These are phyloP conservation scores for Origma solitaria DNA, from an alignment of 2,113 vertebrate species.

Conservation along the genomic window DNA sequence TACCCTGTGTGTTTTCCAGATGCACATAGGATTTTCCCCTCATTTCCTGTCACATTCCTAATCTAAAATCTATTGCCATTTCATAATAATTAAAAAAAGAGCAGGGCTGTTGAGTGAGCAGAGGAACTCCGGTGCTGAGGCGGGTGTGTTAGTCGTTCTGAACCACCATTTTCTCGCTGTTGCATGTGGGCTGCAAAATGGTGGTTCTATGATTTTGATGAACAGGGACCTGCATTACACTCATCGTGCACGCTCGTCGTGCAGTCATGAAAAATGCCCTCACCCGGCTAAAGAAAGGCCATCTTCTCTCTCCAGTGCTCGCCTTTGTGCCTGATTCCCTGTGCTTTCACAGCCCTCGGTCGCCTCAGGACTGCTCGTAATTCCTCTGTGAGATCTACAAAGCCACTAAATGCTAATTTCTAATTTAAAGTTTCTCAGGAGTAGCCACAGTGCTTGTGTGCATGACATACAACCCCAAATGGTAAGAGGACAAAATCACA, in stretches of 20 bases:
- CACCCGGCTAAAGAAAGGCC: not conserved
- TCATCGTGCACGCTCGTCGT: not conserved
- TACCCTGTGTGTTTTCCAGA: slow-evolving; percentile 51
- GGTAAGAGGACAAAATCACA: slow-evolving; percentile 10
- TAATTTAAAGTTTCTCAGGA: slow-evolving; percentile 17
- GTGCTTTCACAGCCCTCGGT: not conserved
- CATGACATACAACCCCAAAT: not conserved
- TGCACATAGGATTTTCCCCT: slow-evolving; percentile 13
- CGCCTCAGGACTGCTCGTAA: not conserved
- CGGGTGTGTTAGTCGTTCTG: not conserved
- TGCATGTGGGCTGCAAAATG: slow-evolving; percentile 63
- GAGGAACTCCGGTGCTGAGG: not conserved
- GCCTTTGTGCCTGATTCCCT: not conserved
- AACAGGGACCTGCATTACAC: not conserved
- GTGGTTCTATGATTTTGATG: slow-evolving; percentile 55
- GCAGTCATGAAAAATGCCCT: not conserved
- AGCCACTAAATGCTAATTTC: not conserved
- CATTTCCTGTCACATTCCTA: slow-evolving; percentile 51
- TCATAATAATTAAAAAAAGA: slow-evolving; percentile 37
- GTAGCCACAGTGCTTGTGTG: not conserved
- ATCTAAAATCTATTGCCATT: slow-evolving; percentile 55
- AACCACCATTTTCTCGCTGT: slow-evolving; percentile 71
- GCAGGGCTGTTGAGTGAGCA: not conserved
- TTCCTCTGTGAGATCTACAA: slow-evolving; percentile 14
- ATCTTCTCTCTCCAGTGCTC: not conserved